A percentile compares a stretch with the other conserved stretches of the same genome.
Evolutionary conservation across 2,888 invertebrate species (phyloP).

Genomic region (Trichopria drosophilae): DNA sequence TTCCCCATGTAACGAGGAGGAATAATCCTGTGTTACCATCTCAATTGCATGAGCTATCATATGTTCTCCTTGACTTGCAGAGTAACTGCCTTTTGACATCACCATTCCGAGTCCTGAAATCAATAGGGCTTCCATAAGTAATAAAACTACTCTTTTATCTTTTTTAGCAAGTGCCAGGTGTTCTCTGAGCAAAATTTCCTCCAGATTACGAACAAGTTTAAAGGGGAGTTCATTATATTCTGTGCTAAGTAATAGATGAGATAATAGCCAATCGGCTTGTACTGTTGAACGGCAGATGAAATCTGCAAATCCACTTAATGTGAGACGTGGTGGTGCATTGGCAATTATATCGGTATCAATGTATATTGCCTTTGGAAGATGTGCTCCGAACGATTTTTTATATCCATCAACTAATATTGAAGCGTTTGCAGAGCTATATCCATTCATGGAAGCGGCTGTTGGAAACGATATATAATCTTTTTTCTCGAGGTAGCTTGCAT

Average conservation of each 20-base stretch:
- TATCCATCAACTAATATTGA: constrained; percentile 19
- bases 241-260: constrained; percentile 18
- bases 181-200: constrained; percentile 18
- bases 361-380: constrained; percentile 19
- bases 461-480: constrained; percentile 19
- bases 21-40: constrained; percentile 13
- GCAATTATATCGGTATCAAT: constrained; percentile 17
- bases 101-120: constrained; percentile 18
- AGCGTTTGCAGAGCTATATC: constrained; percentile 17
- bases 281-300: constrained; percentile 20
- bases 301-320: constrained; percentile 20
- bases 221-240: constrained; percentile 18
- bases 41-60: constrained; percentile 18
- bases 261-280: constrained; percentile 17
- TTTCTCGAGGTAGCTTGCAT: constrained; percentile 21
- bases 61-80: constrained; percentile 20
- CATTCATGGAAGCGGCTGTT: constrained; percentile 21
- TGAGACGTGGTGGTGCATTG: constrained; percentile 19
- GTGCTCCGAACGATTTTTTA: constrained; percentile 19
- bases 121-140: constrained; percentile 17
- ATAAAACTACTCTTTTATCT: constrained; percentile 17
- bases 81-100: constrained; percentile 18
- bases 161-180: constrained; percentile 15
- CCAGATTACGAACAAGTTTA: constrained; percentile 18
- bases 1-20: constrained; percentile 15